Evolutionary conservation across 2,797 vertebrate species (phyloP), one percentile per base, ranked within the genome.

Genomic region (Characodon lateralis): DNA sequence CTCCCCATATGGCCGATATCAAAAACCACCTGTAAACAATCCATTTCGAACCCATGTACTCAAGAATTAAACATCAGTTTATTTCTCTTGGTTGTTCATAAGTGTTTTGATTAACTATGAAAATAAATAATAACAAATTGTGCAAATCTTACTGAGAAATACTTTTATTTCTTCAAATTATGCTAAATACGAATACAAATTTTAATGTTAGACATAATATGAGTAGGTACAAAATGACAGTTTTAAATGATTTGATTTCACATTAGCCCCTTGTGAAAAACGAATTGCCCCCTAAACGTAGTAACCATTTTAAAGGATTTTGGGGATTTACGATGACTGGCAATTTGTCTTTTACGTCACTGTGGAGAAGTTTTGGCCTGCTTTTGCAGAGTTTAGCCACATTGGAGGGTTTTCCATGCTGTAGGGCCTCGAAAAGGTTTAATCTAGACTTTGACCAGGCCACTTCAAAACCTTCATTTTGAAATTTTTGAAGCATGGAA

Each of bases 401-500:
- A 20, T 2, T 35, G 7, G 61, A 39, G 20, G 35, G 39, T 66
- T 66, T 39, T 41, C 20, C 53, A 31, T 61, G 28, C 59, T 7
- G 1, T 28, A 65, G 20, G 18, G 6, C 4, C 28, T 65, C 3
- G 28, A 35, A 22, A 10, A 39, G 18, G 6, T 22, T 39, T 65
- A 4, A 66, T 66, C 20, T 22, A 66, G 63, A 41, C 63, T 68
- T 68, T 46, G 24, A 69, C 10, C 46, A 43, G 66, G 12, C 24
- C 66, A 26, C 24, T 46, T 6, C 24, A 46, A 46, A 69, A 69
- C 41, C 9, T 69, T 41, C 39, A 6, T 24, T 43, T n/a, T 68
- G 39, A 2, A 66, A 39, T 9, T 65, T 35, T 65, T 65, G 0
- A 65, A 39, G 85, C 81, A 90, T 90, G 93, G 90, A 92, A 93